These are phyloP conservation scores for Drosophila rufa DNA, from an alignment of 1,140 invertebrate species.

Conservation along the genomic window DNA sequence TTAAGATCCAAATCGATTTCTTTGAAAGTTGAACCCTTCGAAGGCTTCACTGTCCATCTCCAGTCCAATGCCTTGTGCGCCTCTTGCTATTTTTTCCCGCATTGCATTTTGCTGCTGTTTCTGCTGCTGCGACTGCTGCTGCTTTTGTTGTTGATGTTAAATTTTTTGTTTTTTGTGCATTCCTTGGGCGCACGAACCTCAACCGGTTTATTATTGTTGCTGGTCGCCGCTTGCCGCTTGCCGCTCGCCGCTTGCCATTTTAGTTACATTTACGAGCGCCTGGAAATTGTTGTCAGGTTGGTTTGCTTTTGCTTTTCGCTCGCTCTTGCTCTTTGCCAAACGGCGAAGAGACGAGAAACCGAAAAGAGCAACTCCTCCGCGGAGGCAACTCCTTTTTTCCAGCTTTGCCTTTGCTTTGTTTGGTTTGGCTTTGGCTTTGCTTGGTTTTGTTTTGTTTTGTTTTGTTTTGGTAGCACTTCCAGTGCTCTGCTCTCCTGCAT, in stretches of 20 bases:
- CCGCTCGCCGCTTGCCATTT: constrained; percentile 63
- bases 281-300: constrained; percentile 72
- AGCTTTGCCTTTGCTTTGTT: constrained; percentile 58
- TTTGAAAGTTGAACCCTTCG: constrained; percentile 1
- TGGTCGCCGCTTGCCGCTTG: constrained; percentile 53
- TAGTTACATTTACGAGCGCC: constrained; percentile 43
- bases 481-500: constrained; percentile 45
- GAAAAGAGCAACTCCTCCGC: constrained; percentile 9
- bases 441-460: constrained; percentile 51
- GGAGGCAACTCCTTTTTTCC: constrained; percentile 27
- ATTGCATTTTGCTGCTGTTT: constrained; percentile 51
- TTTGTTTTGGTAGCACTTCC: constrained; percentile 42
- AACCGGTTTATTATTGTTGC: constrained; percentile 48
- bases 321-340: constrained; percentile 23
- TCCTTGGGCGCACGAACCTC: constrained; percentile 62
- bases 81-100: constrained; percentile 60
- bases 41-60: constrained; percentile 33
- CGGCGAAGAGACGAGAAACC: constrained; percentile 17
- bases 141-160: constrained; percentile 13
- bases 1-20: neutral
- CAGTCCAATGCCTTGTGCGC: constrained; percentile 41
- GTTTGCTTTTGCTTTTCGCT: constrained; percentile 29
- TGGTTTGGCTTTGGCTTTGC: constrained; percentile 61
- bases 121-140: constrained; percentile 19
- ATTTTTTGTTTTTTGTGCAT: constrained; percentile 60